Conservation (phyloP, 2,888 invertebrate genomes). For the Linnaemya vulpina region DNA sequence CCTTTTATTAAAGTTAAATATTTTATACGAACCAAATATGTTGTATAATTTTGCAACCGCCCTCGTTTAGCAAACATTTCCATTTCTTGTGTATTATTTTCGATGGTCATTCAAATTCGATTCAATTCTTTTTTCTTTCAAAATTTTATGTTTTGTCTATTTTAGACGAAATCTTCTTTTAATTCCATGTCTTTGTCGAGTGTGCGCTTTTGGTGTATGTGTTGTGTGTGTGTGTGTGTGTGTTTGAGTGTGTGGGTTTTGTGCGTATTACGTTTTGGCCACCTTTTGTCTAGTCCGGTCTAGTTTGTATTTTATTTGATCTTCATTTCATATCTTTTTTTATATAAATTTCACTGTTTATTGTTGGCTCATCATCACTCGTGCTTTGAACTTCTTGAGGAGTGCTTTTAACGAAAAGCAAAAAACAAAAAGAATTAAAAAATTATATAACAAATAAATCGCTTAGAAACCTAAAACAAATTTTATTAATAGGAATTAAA, state of each 20-base stretch:
- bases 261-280: constrained; percentile 32
- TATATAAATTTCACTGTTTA: constrained; percentile 81
- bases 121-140: constrained; percentile 1
- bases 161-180: constrained; percentile 52
- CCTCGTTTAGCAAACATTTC: background rate
- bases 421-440: constrained; percentile 6
- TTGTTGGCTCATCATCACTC: constrained; percentile 82
- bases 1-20: background rate
- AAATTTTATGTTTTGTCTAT: constrained; percentile 1
- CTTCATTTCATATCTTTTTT: constrained; percentile 56
- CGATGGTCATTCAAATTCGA: constrained; percentile 57
- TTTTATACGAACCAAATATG: background rate
- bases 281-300: constrained; percentile 51
- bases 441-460: constrained; percentile 64
- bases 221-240: background rate
- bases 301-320: constrained; percentile 44
- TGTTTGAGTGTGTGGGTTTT: constrained; percentile 8
- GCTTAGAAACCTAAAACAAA: constrained; percentile 27
- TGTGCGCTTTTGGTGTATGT: background rate
- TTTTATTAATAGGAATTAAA: constrained; percentile 27
- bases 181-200: constrained; percentile 9
- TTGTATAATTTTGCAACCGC: background rate
- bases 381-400: constrained; percentile 82
- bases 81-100: constrained; percentile 38
- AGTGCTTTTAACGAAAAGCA: constrained; percentile 66